Base-by-base conservation (phyloP, 2,113 vertebrate species). In the Mustelus asterias region DNA sequence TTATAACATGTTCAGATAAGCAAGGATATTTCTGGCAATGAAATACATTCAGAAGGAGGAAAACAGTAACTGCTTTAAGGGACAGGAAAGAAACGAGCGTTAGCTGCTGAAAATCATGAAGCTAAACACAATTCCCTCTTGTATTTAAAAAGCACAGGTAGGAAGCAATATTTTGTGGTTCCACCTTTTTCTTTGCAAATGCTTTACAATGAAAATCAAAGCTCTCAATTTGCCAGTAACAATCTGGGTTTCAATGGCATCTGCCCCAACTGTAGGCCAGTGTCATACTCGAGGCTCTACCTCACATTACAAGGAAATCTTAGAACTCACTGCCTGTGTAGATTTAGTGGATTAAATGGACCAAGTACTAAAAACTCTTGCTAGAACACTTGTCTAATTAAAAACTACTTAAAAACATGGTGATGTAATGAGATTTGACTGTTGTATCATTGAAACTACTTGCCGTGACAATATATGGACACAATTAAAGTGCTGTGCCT, bases 381-480 rank as follows among this genome's bases (percentile, higher is more conserved):
- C 63, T 65, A 58, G n/a, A 94, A 94, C 16, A 41, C 18, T 37
- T 22, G 65, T 22, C 44, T 22, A 20, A 86, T 86, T 58, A n/a
- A 63, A 69, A 94, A 20, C 63, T 18, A 58, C 8, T 94, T 41
- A 63, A 60, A 54, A 86, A 54, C 18, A 41, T 2, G 18, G n/a
- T 44, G 37, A 16, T 85, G 80, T 85, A 65, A 93, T 93, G 90
- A 93, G 90, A 18, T 93, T 65, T 93, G 33, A 93, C 58, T 93
- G 63, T 26, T 44, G 18, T 67, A 93, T n/a, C 10, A 94, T 94
- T 94, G n/a, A 94, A 94, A 69, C 63, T 24, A 94, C 67, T 67
- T n/a, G 0, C 92, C 86, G 33, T 67, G 63, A 94, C 16, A 94
- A 94, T 93, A 18, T 14, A 63, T 33, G 10, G 65, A 58, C 48